phyloP scores from a whole-genome alignment of 2,888 invertebrate genomes.

The Conchocele bisecta region DNA sequence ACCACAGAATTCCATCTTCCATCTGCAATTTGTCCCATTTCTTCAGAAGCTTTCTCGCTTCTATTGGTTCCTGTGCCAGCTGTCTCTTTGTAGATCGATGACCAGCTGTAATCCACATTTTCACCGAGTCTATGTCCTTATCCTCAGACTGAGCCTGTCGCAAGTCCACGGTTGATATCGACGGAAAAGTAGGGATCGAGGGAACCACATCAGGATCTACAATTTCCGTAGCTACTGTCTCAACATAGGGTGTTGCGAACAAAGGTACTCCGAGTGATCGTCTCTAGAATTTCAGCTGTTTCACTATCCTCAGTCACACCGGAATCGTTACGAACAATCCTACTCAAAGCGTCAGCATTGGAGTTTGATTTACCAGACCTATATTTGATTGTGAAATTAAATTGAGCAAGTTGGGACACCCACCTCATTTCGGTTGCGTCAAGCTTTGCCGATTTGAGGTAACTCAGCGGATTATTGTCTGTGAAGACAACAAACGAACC shows the following conservation, averaged over 20 bases:
- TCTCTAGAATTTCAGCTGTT: not conserved
- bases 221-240: not conserved
- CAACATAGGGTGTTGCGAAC: not conserved
- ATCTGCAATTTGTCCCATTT: not conserved
- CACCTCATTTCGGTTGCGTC: not conserved
- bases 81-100: not conserved
- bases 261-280: not conserved
- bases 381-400: constrained; percentile 47
- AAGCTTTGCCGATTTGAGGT: constrained; percentile 43
- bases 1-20: not conserved
- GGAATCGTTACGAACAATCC: not conserved
- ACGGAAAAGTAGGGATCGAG: constrained; percentile 1
- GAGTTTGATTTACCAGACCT: not conserved
- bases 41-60: not conserved
- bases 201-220: too few relatives aligned
- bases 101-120: not conserved
- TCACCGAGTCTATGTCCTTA: not conserved
- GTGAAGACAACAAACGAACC: constrained; percentile 23
- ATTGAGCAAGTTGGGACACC: constrained; percentile 9
- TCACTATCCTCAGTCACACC: not conserved
- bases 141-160: not conserved
- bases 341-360: not conserved
- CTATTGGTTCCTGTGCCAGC: not conserved
- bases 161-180: not conserved
- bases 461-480: constrained; percentile 21